These are phyloP conservation scores for Athene noctua DNA, from an alignment of 2,113 vertebrate genomes.

Conservation along the genomic window DNA sequence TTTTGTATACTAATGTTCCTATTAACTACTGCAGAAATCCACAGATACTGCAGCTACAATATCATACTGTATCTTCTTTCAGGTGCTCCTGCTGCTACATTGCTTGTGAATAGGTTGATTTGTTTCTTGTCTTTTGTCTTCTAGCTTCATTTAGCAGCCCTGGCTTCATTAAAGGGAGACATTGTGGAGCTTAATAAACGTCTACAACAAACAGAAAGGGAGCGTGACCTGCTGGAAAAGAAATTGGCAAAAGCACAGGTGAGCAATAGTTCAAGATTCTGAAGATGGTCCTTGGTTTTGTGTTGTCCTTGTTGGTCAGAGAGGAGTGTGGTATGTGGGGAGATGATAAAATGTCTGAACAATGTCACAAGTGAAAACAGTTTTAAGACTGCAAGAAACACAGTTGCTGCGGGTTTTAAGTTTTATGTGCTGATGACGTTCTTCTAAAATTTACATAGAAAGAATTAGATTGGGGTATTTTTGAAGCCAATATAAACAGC, in stretches of 20 bases:
- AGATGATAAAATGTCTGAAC: background rate
- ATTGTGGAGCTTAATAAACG: constrained; percentile 86
- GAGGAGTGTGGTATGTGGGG: background rate
- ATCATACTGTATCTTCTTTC: background rate
- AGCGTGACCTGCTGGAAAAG: constrained; percentile 84
- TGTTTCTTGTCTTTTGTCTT: constrained; percentile 2
- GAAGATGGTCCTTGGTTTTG: background rate
- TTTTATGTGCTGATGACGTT: background rate
- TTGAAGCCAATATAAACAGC: background rate
- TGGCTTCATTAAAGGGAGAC: constrained; percentile 87
- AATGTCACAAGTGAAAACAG: background rate
- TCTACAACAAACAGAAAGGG: constrained; percentile 83
- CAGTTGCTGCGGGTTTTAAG: background rate
- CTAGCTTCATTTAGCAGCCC: constrained; percentile 84
- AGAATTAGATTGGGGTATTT: background rate
- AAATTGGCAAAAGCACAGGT: constrained; percentile 87
- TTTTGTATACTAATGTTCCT: background rate
- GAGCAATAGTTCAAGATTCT: constrained; percentile 7
- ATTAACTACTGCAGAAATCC: background rate
- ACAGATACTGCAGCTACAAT: background rate
- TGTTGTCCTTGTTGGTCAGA: background rate
- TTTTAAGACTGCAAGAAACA: background rate
- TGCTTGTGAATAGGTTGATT: constrained; percentile 12
- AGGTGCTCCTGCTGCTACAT: background rate
- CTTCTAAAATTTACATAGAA: background rate